Percentiles rank a stretch among this genome's conserved stretches.
These are phyloP conservation scores for Drosophila obscura DNA, from an alignment of 1,140 invertebrate genomes.

Conservation along the genomic window DNA sequence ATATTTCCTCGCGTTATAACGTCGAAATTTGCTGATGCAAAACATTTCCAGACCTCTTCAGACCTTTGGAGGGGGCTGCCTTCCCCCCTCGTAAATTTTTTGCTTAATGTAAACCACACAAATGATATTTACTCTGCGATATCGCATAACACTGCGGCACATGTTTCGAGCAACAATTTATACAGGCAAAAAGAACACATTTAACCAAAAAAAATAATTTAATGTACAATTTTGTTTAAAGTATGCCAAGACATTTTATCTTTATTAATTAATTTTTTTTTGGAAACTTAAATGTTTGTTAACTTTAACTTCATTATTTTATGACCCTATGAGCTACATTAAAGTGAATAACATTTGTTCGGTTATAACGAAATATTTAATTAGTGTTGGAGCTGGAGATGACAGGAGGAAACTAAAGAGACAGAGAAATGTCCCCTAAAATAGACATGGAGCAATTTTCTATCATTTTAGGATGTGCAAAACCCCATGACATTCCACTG, in stretches of 20 bases:
- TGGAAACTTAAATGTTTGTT: conserved; percentile 12
- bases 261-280: conserved; percentile 5
- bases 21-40: conserved; percentile 29
- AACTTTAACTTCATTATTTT: conserved; percentile 19
- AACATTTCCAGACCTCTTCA: conserved; percentile 20
- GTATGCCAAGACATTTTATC: conserved; percentile 3
- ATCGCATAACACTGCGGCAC: conserved; percentile 47
- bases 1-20: conserved; percentile 17
- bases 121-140: conserved; percentile 26
- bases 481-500: conserved; percentile 20
- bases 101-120: conserved; percentile 36
- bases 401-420: not conserved
- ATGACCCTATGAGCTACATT: conserved; percentile 41
- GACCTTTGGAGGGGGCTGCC: not conserved
- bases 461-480: conserved; percentile 32
- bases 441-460: not conserved
- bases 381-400: conserved; percentile 13
- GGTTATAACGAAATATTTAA: conserved; percentile 34
- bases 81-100: not conserved
- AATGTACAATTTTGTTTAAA: conserved; percentile 8
- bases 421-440: conserved; percentile 26
- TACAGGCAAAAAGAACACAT: conserved; percentile 23
- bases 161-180: conserved; percentile 30
- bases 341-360: conserved; percentile 10
- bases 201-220: conserved; percentile 17